Conservation (phyloP, 1,140 invertebrate species). For the Euglossa dilemma region DNA sequence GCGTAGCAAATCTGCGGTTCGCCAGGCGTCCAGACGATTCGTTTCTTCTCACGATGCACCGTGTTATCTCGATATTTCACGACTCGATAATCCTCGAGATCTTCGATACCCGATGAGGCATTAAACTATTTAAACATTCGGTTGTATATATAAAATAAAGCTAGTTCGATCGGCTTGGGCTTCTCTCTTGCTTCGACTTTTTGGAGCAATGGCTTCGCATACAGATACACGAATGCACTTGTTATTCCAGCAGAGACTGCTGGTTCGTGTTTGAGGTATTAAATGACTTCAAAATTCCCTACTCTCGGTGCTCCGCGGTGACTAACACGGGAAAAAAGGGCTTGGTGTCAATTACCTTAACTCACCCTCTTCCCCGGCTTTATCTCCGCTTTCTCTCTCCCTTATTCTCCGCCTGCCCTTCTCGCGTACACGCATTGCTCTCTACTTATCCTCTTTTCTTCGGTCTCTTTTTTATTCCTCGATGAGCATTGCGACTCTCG, state of each 20-base stretch:
- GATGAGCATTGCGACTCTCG: slow-evolving; percentile 42
- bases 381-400: slow-evolving; percentile 21
- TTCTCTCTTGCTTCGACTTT: slow-evolving; percentile 4
- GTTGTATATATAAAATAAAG: slow-evolving; percentile 14
- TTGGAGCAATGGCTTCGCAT: background rate
- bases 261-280: slow-evolving; percentile 22
- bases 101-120: background rate
- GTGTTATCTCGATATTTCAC: background rate
- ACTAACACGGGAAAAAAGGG: slow-evolving; percentile 42
- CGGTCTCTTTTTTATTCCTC: slow-evolving; percentile 18
- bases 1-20: background rate
- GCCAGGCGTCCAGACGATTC: background rate
- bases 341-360: slow-evolving; percentile 53
- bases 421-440: slow-evolving; percentile 11
- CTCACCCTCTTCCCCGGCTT: slow-evolving; percentile 16
- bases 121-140: background rate
- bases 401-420: background rate
- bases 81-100: background rate
- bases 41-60: background rate
- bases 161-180: background rate
- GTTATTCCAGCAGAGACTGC: background rate
- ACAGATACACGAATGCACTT: background rate
- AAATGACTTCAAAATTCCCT: slow-evolving; percentile 26
- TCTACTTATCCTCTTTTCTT: slow-evolving; percentile 19
- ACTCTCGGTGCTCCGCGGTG: slow-evolving; percentile 1